These are phyloP conservation scores for Zaprionus kolodkinae DNA, from an alignment of 1,140 invertebrate species.

Conservation along the genomic window DNA sequence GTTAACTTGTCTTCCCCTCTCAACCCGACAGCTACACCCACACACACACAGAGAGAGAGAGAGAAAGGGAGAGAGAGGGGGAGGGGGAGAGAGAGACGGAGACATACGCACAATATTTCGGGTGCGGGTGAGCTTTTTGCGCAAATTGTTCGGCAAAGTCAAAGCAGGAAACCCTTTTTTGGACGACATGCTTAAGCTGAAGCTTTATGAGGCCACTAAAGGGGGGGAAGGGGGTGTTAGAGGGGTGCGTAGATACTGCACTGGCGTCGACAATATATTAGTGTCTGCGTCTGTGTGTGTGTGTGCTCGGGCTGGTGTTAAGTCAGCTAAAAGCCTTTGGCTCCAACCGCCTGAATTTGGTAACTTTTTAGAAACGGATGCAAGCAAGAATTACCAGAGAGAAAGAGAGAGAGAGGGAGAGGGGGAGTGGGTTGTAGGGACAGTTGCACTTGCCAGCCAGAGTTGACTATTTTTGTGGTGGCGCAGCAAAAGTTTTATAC, in stretches of 20 bases:
- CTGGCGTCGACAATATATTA: constrained; percentile 59
- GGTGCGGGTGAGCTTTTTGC: constrained; percentile 43
- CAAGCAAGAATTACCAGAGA: constrained; percentile 65
- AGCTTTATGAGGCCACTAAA: constrained; percentile 78
- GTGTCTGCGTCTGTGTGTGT: constrained; percentile 40
- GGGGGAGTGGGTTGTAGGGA: neutral
- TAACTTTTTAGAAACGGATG: constrained; percentile 80
- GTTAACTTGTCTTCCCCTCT: constrained; percentile 42
- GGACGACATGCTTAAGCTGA: constrained; percentile 75
- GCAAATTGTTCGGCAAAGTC: constrained; percentile 67
- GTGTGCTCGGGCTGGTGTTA: constrained; percentile 60
- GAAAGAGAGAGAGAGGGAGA: neutral
- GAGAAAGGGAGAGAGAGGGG: constrained; percentile 3
- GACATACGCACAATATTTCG: constrained; percentile 60
- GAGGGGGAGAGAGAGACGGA: neutral
- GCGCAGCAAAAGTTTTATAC: constrained; percentile 71
- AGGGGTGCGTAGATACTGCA: neutral
- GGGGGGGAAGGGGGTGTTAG: neutral
- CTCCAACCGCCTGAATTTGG: constrained; percentile 72
- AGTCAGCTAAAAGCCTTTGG: constrained; percentile 79
- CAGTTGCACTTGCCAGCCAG: constrained; percentile 50
- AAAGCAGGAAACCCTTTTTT: constrained; percentile 74
- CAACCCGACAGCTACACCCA: neutral
- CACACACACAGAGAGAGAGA: neutral
- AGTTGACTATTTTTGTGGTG: constrained; percentile 57